phyloP scores from a whole-genome alignment of 1,140 invertebrate genomes.

The Ctenoplectra terminalis region DNA sequence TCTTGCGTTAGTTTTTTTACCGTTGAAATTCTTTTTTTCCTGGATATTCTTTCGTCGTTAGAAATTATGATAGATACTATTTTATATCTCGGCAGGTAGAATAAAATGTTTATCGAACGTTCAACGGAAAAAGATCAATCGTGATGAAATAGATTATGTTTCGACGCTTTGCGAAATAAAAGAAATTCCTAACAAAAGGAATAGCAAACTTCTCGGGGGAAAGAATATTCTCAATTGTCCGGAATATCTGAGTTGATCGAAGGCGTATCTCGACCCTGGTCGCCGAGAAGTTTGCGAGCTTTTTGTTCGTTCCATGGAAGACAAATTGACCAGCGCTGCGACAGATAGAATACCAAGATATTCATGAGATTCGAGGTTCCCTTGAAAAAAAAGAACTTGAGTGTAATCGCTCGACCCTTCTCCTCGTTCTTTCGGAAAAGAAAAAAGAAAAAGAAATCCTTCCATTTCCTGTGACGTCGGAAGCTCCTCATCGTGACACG shows the following conservation, averaged over 20 bases:
- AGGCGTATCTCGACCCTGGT: background rate
- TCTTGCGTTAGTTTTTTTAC: too few relatives aligned
- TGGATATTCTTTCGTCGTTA: too few relatives aligned
- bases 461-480: too few relatives aligned
- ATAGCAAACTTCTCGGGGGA: too few relatives aligned
- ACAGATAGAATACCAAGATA: background rate
- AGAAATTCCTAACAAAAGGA: background rate
- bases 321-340: constrained; percentile 7
- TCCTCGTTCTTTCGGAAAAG: background rate
- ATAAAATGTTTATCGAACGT: background rate
- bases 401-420: background rate
- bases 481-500: background rate
- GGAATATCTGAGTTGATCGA: constrained; percentile 9
- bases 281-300: background rate
- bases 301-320: constrained; percentile 5
- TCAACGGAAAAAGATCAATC: background rate
- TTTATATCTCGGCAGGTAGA: background rate
- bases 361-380: background rate
- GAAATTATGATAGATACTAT: too few relatives aligned
- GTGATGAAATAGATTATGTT: background rate
- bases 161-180: background rate
- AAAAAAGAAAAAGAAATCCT: background rate
- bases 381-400: background rate
- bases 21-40: too few relatives aligned
- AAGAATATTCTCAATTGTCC: background rate